A percentile compares a stretch with the other conserved stretches of the same genome.
Evolutionary conservation across 2,888 invertebrate genomes (phyloP).

Genomic region (Acronicta psi): DNA sequence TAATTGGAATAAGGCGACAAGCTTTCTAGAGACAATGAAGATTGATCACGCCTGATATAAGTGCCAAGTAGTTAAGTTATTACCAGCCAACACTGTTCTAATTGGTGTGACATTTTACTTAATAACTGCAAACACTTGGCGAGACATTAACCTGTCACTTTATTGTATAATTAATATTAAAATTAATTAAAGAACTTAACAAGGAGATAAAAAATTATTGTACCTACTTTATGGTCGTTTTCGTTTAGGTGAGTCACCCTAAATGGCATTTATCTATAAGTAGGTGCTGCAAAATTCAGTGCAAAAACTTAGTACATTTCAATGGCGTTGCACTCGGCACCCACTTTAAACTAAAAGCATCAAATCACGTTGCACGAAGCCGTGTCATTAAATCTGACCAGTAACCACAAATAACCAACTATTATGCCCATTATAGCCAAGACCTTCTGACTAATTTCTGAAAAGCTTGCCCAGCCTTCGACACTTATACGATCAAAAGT

Average conservation of each 20-base stretch:
- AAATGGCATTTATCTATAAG: background rate
- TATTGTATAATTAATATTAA: background rate
- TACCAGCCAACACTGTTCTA: background rate
- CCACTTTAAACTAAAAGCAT: constrained; percentile 40
- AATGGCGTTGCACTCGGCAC: constrained; percentile 16
- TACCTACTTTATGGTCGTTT: background rate
- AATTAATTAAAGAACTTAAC: background rate
- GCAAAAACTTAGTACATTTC: constrained; percentile 7
- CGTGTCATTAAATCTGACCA: constrained; percentile 42
- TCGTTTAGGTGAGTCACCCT: background rate
- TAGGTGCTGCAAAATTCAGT: background rate
- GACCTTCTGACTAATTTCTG: constrained; percentile 51
- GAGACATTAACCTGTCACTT: constrained; percentile 6
- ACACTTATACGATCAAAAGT: constrained; percentile 58
- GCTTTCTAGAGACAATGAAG: too few species aligned
- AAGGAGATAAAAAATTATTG: background rate
- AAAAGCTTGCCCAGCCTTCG: constrained; percentile 60
- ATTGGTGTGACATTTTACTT: constrained; percentile 26
- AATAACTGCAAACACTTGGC: constrained; percentile 8
- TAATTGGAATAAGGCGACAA: too few species aligned
- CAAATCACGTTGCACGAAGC: constrained; percentile 38
- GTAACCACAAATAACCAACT: constrained; percentile 43
- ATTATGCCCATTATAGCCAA: constrained; percentile 46
- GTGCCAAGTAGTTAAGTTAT: too few species aligned
- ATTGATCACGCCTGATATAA: too few species aligned